Evolutionary conservation across 35 echinoderm and acorn worm species (phyloP).

Genomic region (Ophiothrix spiculata): DNA sequence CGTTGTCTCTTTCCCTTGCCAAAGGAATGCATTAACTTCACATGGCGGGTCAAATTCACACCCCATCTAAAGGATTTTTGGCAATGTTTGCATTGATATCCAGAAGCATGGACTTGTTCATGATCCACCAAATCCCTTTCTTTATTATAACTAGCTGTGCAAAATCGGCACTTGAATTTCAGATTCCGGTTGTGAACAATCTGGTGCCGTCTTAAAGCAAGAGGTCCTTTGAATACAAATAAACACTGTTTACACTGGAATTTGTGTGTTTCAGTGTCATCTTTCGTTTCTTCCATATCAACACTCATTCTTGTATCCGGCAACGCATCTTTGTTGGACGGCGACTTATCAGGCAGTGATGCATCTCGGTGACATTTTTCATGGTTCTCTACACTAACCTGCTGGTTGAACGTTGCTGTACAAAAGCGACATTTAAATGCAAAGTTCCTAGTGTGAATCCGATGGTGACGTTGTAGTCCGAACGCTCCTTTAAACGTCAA

Average conservation of each 20-base stretch:
- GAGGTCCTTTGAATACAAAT: too few species aligned
- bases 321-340: too few species aligned
- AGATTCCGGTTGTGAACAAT: neutral
- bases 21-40: too few species aligned
- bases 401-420: neutral
- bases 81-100: neutral
- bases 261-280: too few species aligned
- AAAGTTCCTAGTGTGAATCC: neutral
- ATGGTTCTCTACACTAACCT: neutral
- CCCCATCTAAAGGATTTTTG: neutral
- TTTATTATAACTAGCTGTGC: neutral
- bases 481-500: too few species aligned
- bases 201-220: neutral
- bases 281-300: too few species aligned
- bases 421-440: neutral
- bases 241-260: too few species aligned
- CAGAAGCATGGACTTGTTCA: neutral
- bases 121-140: neutral
- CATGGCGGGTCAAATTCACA: neutral
- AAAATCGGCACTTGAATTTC: neutral
- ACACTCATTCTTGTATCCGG: too few species aligned
- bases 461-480: neutral
- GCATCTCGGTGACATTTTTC: too few species aligned
- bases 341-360: too few species aligned
- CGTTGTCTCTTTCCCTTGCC: too few species aligned